Evolutionary conservation across 2,113 vertebrate species (phyloP), one percentile per base, ranked within the genome.

Genomic region (Tapirus terrestris): DNA sequence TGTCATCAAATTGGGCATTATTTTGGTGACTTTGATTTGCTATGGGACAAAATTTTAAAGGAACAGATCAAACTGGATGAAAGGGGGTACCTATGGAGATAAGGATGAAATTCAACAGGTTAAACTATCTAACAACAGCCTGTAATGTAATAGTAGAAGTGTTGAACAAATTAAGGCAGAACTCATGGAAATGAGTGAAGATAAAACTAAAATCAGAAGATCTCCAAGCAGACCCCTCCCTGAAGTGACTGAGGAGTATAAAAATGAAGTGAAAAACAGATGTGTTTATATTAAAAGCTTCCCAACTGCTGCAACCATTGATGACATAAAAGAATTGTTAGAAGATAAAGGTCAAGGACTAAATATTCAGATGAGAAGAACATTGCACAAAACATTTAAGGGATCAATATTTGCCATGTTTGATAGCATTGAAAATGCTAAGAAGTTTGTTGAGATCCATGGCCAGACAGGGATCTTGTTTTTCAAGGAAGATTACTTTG

Each of bases 221-320:
- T 99, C 98, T 96, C 99, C 98, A 94, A 98, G 96, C 91, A 99
- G 99, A 98, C 99, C 99, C 29, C 98, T 99, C 90, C 99, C 99
- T 29, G 99, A 99, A 99, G 83, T 99, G 89, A 99, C 99, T 33
- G 99, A 99, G 43, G 99, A 99, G 53, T 99, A 99, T 98, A 99
- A 99, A 98, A 99, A 99, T 91, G 97, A 99, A 68, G 92, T 99
- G 18, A 99, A 99, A 98, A 99, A 99, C 98, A 99, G 99, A 99
- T 99, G 99, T 82, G 99, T 99, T 4, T 99, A 99, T 98, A 99
- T 99, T 98, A 99, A 99, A 99, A 99, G 99, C 61, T 99, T 99
- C 98, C 99, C 99, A 80, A 96, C 99, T 61, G 99, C 99, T 98
- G 99, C 99, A 33, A 99, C 99, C 48, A 99, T 99, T 33, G 99